These are phyloP conservation scores for Gymnosoma rotundatum DNA, from an alignment of 2,888 invertebrate genomes.

Conservation along the genomic window DNA sequence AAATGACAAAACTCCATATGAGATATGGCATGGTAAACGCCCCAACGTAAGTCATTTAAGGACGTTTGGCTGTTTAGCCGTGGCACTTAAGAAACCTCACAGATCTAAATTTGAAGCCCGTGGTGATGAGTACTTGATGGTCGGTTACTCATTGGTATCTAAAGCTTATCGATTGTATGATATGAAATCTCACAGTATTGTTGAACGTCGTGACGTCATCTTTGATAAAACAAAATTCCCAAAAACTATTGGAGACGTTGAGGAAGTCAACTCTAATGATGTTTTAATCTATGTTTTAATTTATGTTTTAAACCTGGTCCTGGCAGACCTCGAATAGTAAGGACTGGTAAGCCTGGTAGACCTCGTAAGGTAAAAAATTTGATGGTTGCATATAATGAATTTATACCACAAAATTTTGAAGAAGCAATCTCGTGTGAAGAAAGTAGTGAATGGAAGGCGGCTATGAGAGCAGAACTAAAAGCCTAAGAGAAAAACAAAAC, in stretches of 20 bases:
- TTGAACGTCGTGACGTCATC: constrained; percentile 53
- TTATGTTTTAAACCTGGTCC: constrained; percentile 15
- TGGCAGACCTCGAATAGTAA: constrained; percentile 37
- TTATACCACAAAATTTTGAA: constrained; percentile 51
- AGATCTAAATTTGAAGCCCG: no score
- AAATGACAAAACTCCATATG: constrained; percentile 63
- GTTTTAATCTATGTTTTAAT: neutral
- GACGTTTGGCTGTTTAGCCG: no score
- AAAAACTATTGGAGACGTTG: neutral
- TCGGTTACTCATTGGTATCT: constrained; percentile 38
- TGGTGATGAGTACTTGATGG: neutral
- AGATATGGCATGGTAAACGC: constrained; percentile 65
- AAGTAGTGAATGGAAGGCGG: constrained; percentile 58
- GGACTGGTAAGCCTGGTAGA: constrained; percentile 53
- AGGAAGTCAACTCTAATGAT: constrained; percentile 10
- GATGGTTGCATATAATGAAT: constrained; percentile 25
- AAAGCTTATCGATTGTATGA: constrained; percentile 61
- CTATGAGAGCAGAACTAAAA: constrained; percentile 64
- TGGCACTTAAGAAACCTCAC: no score
- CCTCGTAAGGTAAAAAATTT: constrained; percentile 61
- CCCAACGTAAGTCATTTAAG: constrained; percentile 59
- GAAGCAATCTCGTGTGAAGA: constrained; percentile 57
- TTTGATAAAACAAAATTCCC: constrained; percentile 45
- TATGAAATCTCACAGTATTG: constrained; percentile 15
- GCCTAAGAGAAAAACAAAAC: constrained; percentile 64